Percentiles rank a stretch among this genome's conserved stretches.
phyloP scores from a whole-genome alignment of 2,113 vertebrate genomes.

The Archilochus colubris region DNA sequence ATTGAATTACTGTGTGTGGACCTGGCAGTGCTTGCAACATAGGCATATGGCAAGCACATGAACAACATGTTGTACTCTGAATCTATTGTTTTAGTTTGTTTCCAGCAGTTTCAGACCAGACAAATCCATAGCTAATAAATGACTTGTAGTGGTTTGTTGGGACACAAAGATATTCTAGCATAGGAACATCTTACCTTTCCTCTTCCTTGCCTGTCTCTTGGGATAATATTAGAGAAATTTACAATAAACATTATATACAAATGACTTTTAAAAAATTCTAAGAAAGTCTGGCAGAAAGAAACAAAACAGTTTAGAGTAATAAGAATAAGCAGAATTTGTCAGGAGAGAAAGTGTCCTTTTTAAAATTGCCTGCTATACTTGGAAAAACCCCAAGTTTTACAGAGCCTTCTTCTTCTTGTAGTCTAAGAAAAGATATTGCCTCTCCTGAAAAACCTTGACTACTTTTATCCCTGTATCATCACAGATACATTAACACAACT shows the following conservation, averaged over 20 bases:
- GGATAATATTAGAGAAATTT: not conserved
- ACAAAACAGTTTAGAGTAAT: not conserved
- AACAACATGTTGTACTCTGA: constrained; percentile 28
- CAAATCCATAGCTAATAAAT: constrained; percentile 41
- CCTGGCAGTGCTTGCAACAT: constrained; percentile 59
- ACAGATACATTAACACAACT: not conserved
- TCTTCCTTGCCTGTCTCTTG: not conserved
- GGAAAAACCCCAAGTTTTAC: not conserved
- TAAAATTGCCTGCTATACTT: not conserved
- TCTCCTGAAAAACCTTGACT: not conserved
- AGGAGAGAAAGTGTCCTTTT: not conserved
- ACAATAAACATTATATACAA: not conserved
- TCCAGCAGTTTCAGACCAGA: constrained; percentile 59
- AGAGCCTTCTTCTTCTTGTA: not conserved
- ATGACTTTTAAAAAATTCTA: not conserved
- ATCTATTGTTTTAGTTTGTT: constrained; percentile 71
- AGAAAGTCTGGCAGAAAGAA: not conserved
- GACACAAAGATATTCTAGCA: not conserved
- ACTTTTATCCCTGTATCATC: not conserved
- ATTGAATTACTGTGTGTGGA: constrained; percentile 58
- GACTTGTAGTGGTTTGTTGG: constrained; percentile 5
- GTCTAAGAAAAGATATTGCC: not conserved
- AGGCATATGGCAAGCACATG: constrained; percentile 75
- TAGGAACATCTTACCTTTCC: not conserved
- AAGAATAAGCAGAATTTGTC: not conserved